phyloP scores from a whole-genome alignment of 2,797 vertebrate species.

The Sebastes ruberrimus region DNA sequence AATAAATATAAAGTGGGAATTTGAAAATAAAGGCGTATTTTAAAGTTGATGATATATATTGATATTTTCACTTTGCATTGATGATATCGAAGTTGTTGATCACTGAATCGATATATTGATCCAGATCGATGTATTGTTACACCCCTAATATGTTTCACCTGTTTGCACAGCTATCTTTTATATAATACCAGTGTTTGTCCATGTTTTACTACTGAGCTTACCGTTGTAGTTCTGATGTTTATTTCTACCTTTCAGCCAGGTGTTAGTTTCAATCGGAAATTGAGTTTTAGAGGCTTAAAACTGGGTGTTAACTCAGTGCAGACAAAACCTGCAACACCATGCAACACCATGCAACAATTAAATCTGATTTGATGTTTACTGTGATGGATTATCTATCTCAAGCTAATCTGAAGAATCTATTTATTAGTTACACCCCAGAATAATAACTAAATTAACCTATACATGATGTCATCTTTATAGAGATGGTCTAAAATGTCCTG shows the following conservation, averaged over 20 bases:
- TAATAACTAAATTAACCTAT: not conserved
- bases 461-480: not conserved
- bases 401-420: not conserved
- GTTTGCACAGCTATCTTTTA: not conserved
- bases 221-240: not conserved
- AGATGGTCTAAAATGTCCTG: not conserved
- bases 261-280: not conserved
- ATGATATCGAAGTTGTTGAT: too few species aligned
- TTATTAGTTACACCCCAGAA: not conserved
- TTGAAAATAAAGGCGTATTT: too few species aligned
- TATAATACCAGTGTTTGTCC: not conserved
- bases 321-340: not conserved
- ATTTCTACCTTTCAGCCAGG: not conserved
- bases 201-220: not conserved
- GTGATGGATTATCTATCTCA: not conserved
- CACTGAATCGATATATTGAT: too few species aligned
- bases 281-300: not conserved
- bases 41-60: too few species aligned
- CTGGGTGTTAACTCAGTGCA: not conserved
- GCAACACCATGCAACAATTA: not conserved
- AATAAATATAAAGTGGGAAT: too few species aligned
- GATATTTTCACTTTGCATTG: too few species aligned
- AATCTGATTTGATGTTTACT: not conserved
- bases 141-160: not conserved
- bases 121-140: too few species aligned